Conservation (phyloP, 2,113 vertebrate genomes). For the Phycodurus eques region DNA sequence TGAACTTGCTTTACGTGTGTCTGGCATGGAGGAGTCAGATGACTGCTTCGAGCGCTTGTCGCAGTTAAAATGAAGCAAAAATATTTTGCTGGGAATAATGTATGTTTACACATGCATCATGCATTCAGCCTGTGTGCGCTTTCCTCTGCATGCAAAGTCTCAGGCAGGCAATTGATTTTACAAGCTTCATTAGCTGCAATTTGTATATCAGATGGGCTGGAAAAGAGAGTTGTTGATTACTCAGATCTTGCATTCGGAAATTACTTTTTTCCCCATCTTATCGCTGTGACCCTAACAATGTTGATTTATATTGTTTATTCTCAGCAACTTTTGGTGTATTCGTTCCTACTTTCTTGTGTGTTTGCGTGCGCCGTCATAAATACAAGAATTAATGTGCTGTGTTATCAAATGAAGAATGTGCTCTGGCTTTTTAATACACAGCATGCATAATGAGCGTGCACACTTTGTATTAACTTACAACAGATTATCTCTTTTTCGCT, state of each 20-base stretch:
- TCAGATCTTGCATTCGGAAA: constrained; percentile 68
- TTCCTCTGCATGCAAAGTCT: constrained; percentile 71
- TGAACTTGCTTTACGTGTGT: background rate
- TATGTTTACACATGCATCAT: constrained; percentile 72
- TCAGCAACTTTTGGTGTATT: constrained; percentile 49
- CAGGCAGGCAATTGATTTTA: constrained; percentile 75
- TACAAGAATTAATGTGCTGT: constrained; percentile 16
- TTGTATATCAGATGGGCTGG: constrained; percentile 75
- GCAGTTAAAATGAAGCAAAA: constrained; percentile 73
- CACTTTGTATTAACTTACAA: background rate
- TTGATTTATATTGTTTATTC: constrained; percentile 50
- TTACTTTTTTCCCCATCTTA: constrained; percentile 54
- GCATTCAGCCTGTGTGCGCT: constrained; percentile 59
- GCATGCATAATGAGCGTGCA: background rate
- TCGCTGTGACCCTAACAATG: constrained; percentile 45
- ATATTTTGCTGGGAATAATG: constrained; percentile 69
- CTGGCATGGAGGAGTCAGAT: constrained; percentile 1
- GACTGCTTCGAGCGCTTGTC: constrained; percentile 59
- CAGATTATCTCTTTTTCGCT: background rate
- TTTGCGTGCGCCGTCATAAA: constrained; percentile 20
- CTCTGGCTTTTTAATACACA: constrained; percentile 1
- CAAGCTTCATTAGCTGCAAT: constrained; percentile 74
- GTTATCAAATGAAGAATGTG: constrained; percentile 34
- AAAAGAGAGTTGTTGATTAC: constrained; percentile 75
- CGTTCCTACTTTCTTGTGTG: constrained; percentile 12